Conservation (phyloP, 2,113 vertebrate genomes). For the Spea multiplicata region DNA sequence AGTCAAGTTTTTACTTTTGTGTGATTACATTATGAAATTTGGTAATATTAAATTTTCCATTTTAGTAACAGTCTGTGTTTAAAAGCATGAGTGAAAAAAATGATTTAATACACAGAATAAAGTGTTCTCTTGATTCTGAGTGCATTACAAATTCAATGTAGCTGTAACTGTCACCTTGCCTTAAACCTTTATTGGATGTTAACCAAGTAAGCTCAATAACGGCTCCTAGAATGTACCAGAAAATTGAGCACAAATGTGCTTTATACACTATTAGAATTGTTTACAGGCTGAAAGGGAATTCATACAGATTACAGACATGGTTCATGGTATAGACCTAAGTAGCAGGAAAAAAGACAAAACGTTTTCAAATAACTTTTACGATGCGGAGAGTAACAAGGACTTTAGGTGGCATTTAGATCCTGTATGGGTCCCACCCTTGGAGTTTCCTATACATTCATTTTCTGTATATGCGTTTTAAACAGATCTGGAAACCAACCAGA, state of each 20-base stretch:
- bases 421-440: too few species aligned
- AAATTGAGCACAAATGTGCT: background rate
- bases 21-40: constrained; percentile 11
- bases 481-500: too few species aligned
- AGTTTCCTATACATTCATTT: too few species aligned
- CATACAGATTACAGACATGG: too few species aligned
- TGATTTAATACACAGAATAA: constrained; percentile 24
- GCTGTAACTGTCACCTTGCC: constrained; percentile 19
- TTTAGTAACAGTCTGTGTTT: constrained; percentile 9
- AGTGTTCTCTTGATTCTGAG: constrained; percentile 9
- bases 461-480: too few species aligned
- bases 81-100: constrained; percentile 15
- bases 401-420: too few species aligned
- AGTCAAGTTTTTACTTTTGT: background rate
- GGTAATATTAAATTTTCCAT: constrained; percentile 17
- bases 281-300: background rate
- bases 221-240: background rate
- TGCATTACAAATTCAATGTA: constrained; percentile 23
- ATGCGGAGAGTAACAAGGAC: too few species aligned
- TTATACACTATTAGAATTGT: background rate
- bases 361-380: too few species aligned
- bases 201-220: constrained; percentile 24
- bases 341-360: too few species aligned
- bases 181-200: constrained; percentile 20
- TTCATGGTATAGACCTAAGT: too few species aligned